Evolutionary conservation across 30 jellyfish, hydroid and myxozoan genomes (phyloP).

Genomic region (Phacellophora camtschatica): DNA sequence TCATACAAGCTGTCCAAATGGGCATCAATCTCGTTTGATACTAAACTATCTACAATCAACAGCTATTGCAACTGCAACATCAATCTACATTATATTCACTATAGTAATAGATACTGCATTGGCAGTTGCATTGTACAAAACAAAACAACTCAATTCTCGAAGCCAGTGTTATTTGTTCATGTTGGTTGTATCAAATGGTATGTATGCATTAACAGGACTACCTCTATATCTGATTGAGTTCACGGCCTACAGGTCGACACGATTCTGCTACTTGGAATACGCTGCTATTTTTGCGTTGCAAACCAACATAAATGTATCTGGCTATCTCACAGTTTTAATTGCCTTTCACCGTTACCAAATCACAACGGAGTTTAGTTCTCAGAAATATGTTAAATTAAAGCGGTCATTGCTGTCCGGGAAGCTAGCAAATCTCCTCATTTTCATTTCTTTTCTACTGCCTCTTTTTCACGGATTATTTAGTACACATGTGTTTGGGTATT

Average conservation of each 20-base stretch:
- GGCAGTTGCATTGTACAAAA: background rate
- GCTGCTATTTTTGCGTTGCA: background rate
- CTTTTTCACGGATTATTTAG: background rate
- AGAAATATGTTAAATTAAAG: background rate
- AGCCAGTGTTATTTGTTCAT: background rate
- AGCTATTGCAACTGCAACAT: background rate
- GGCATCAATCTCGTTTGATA: background rate
- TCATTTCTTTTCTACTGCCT: background rate
- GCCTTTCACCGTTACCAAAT: slow-evolving; percentile 9
- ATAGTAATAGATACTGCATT: background rate
- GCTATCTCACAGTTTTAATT: background rate
- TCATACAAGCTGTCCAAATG: background rate
- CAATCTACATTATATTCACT: background rate
- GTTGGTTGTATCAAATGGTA: background rate
- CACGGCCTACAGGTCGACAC: background rate
- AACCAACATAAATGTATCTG: background rate
- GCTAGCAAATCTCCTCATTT: background rate
- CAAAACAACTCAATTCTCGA: background rate
- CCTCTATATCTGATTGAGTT: background rate
- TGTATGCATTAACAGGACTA: background rate
- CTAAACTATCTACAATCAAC: background rate
- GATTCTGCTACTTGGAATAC: background rate
- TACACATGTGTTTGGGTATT: background rate
- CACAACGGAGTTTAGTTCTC: background rate
- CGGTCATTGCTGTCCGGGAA: background rate